Evolutionary conservation across 2,797 vertebrate species (phyloP).

Genomic region (Rhinichthys osculus): DNA sequence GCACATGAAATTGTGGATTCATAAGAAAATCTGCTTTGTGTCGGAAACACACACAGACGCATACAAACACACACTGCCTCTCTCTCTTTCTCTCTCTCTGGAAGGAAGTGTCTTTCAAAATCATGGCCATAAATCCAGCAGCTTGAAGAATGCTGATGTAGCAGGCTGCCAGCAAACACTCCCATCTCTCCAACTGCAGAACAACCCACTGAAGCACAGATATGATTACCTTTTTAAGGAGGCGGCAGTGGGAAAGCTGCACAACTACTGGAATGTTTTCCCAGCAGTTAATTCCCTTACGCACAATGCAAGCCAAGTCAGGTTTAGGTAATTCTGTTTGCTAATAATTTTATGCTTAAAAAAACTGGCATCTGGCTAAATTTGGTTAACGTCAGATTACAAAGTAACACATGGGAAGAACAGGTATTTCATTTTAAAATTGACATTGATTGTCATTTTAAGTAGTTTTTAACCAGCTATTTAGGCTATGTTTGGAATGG

Average conservation of each 20-base stretch:
- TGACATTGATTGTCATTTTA: neutral
- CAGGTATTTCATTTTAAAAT: conserved; percentile 3
- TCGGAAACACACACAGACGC: neutral
- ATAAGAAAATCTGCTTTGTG: conserved; percentile 37
- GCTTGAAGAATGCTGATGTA: conserved; percentile 55
- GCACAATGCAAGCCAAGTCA: conserved; percentile 11
- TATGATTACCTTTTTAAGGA: conserved; percentile 43
- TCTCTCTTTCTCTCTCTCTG: neutral
- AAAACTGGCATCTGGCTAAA: conserved; percentile 4
- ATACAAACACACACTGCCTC: neutral
- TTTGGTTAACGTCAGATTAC: conserved; percentile 11
- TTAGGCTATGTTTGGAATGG: neutral
- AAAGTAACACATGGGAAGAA: neutral
- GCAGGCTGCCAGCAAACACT: conserved; percentile 43
- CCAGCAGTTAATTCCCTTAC: conserved; percentile 18
- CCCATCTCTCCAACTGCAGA: conserved; percentile 32
- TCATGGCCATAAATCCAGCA: conserved; percentile 42
- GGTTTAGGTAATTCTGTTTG: conserved; percentile 37
- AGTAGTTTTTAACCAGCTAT: neutral
- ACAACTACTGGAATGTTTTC: conserved; percentile 12
- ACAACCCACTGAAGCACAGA: conserved; percentile 33
- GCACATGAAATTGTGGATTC: conserved; percentile 32
- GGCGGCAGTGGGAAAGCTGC: conserved; percentile 6
- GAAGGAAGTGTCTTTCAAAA: conserved; percentile 26
- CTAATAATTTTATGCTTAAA: neutral